Percentiles rank a stretch among this genome's conserved stretches.
These are phyloP conservation scores for Scaptomyza pallida DNA, from an alignment of 1,140 invertebrate genomes.

Conservation along the genomic window DNA sequence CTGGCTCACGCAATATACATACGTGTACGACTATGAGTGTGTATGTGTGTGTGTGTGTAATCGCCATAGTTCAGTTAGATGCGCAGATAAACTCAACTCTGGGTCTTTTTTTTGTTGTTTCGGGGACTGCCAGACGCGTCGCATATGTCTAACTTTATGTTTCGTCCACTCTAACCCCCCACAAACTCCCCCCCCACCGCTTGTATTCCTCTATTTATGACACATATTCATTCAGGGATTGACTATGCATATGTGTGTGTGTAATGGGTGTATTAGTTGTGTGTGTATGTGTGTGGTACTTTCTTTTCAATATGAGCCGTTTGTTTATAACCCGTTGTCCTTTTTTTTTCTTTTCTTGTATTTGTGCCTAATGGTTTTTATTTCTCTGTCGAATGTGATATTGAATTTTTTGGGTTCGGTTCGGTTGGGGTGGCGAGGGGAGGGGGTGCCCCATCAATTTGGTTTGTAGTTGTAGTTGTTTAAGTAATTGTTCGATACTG, in stretches of 20 bases:
- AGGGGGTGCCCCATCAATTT: background rate
- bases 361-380: constrained; percentile 31
- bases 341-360: constrained; percentile 16
- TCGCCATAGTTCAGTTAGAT: constrained; percentile 42
- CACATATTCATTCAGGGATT: constrained; percentile 33
- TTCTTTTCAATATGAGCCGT: constrained; percentile 48
- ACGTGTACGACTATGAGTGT: background rate
- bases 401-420: too few relatives aligned
- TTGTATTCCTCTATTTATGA: constrained; percentile 28
- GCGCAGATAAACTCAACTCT: constrained; percentile 42
- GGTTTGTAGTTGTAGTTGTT: constrained; percentile 33
- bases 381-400: constrained; percentile 13
- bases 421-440: background rate
- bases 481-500: constrained; percentile 42
- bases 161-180: background rate
- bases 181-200: too few relatives aligned
- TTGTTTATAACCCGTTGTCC: constrained; percentile 53
- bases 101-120: too few relatives aligned
- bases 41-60: background rate
- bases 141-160: constrained; percentile 37
- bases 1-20: constrained; percentile 11
- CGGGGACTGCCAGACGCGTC: constrained; percentile 32
- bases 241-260: constrained; percentile 5
- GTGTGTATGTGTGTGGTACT: constrained; percentile 36
- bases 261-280: constrained; percentile 28